Base-by-base conservation (phyloP, 2,888 invertebrate species). In the Leucoma salicis region DNA sequence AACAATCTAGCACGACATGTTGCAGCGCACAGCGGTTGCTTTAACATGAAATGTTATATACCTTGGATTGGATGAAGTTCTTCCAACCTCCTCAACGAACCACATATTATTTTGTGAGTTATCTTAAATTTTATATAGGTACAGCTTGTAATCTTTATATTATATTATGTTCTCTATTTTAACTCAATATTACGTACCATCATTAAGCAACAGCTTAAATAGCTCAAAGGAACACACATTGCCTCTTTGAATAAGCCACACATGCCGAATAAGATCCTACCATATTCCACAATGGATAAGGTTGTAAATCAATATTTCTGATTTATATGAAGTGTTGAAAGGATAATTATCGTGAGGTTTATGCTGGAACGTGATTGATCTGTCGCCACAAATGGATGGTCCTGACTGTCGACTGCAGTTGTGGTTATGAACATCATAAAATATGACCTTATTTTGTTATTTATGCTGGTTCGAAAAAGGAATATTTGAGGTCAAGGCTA, bases 361-460 rank as follows among this genome's bases (percentile, higher is more conserved):
- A 61, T 58, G 58, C 42, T 50, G 57, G 56, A 49, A 38, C 50
- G 56, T 70, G 68, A 68, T 68, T 65, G 70, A 66, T 68, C 63
- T 60, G 61, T 63, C 57, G 51, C 51, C 62, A 54, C 59, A 64
- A 63, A 65, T 59, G 59, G 57, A 62, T 56, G 55, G 46, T 47
- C 33, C 39, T 11, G 44, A 52, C 42, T 49, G 43, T 49, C 42
- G 35, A 58, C 42, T 49, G 56, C 46, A 53, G 56, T 46, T 41
- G 53, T 43, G 37, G 42, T 47, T 36, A 21, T 32, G 31, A 43
- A 40, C 53, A 48, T 46, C 45, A 52, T 45, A 58, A 58, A 57
- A 51, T 35, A 13, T n/a, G 42, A 2, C 18, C 29, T 35, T 42
- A 35, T 39, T 27, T 44, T 29, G 28, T 28, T 13, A 29, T 25